These are phyloP conservation scores for Phyllotreta striolata DNA, from an alignment of 2,888 invertebrate species.

Conservation along the genomic window DNA sequence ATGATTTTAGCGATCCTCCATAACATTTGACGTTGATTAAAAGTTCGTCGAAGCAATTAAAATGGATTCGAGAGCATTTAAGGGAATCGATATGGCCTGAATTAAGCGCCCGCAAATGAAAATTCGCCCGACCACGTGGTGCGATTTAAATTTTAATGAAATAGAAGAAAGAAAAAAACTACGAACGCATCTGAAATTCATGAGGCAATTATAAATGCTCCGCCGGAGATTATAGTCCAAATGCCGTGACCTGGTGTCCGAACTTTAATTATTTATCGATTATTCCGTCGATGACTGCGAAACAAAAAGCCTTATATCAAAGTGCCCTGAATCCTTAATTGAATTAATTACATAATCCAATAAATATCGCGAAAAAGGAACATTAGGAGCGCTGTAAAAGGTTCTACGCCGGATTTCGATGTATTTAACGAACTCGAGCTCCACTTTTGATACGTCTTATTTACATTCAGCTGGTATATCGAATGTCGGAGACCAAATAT, in stretches of 20 bases:
- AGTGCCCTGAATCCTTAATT: conserved; percentile 51
- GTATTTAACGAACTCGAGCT: neutral
- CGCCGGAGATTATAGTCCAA: conserved; percentile 22
- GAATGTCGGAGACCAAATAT: too few relatives aligned
- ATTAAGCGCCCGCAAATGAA: neutral
- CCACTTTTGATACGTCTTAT: too few relatives aligned
- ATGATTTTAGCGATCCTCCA: too few relatives aligned
- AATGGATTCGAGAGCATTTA: too few relatives aligned
- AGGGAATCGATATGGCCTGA: neutral
- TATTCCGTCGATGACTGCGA: conserved; percentile 25
- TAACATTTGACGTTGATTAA: too few relatives aligned
- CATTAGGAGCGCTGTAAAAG: conserved; percentile 4
- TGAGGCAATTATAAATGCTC: conserved; percentile 8
- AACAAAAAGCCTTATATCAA: conserved; percentile 43
- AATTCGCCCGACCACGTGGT: neutral
- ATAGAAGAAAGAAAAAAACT: neutral
- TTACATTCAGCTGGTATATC: too few relatives aligned
- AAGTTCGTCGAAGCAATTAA: too few relatives aligned
- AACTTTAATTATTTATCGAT: conserved; percentile 33
- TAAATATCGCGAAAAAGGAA: conserved; percentile 44
- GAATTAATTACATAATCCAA: conserved; percentile 53
- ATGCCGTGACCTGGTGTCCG: conserved; percentile 27
- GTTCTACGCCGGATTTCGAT: neutral
- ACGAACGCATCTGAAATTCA: neutral
- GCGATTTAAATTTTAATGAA: conserved; percentile 5